Evolutionary conservation across 1,140 invertebrate genomes (phyloP).

Genomic region (Sweltsa coloradensis): DNA sequence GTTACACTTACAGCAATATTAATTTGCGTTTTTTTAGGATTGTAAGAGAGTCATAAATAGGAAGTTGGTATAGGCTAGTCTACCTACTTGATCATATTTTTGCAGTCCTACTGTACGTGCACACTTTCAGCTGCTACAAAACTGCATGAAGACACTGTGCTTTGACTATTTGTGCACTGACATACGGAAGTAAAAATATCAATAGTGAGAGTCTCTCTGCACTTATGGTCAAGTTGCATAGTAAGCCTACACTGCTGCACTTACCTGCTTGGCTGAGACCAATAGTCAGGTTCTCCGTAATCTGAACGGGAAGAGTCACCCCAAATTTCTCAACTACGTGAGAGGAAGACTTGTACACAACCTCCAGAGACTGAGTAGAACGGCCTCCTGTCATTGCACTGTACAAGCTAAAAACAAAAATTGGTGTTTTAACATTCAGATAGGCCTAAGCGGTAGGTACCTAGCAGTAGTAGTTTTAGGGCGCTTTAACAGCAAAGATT

Average conservation of each 20-base stretch:
- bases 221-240: neutral
- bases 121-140: too few relatives aligned
- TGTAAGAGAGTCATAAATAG: neutral
- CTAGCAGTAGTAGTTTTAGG: too few relatives aligned
- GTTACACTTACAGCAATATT: neutral
- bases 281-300: constrained; percentile 78
- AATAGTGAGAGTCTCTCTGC: too few relatives aligned
- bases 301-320: constrained; percentile 64
- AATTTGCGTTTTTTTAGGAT: neutral
- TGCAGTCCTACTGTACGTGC: too few relatives aligned
- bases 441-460: too few relatives aligned
- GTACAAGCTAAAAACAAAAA: constrained; percentile 32
- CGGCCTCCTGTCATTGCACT: constrained; percentile 43
- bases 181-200: too few relatives aligned
- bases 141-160: too few relatives aligned
- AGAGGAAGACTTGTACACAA: constrained; percentile 51
- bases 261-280: constrained; percentile 46
- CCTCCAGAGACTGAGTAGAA: constrained; percentile 50
- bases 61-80: neutral
- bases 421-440: too few relatives aligned
- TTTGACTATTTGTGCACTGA: neutral
- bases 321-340: constrained; percentile 65
- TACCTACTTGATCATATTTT: neutral
- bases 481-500: too few relatives aligned
- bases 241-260: neutral